Evolutionary conservation across 2,797 vertebrate genomes (phyloP).

Genomic region (Semotilus atromaculatus): DNA sequence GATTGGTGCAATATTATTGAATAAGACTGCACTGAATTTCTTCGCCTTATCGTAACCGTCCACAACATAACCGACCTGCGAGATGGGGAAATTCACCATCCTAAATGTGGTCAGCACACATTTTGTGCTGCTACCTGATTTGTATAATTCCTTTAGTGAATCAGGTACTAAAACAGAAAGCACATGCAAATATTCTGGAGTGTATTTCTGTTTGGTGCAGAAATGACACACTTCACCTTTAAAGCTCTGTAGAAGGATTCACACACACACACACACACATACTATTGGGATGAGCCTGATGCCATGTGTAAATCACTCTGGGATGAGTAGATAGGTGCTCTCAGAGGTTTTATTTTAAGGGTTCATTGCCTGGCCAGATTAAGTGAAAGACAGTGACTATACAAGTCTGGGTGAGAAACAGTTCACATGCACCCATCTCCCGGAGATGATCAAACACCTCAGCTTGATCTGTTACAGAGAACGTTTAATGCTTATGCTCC

Average conservation of each 20-base stretch:
- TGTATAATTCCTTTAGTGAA: conserved; percentile 25
- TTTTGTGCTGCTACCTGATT: background rate
- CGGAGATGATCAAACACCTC: background rate
- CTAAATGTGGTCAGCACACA: conserved; percentile 20
- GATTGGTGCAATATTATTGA: background rate
- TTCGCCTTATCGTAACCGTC: background rate
- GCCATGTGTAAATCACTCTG: background rate
- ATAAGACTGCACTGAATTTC: background rate
- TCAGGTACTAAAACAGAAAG: background rate
- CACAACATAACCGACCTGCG: no score
- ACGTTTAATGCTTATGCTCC: background rate
- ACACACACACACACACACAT: background rate
- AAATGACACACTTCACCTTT: background rate
- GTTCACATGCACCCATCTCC: background rate
- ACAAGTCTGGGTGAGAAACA: background rate
- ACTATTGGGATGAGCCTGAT: background rate
- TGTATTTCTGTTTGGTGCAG: conserved; percentile 6
- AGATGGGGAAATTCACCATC: background rate
- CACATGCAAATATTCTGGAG: conserved; percentile 11
- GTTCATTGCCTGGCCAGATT: conserved; percentile 20
- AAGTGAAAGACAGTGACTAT: background rate
- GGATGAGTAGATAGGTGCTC: background rate
- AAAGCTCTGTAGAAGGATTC: conserved; percentile 8
- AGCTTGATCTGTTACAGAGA: background rate
- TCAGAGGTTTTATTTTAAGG: conserved; percentile 4